A percentile compares a stretch with the other conserved stretches of the same genome.
Conservation (phyloP, 2,113 vertebrate genomes). For the Menidia beryllina region DNA sequence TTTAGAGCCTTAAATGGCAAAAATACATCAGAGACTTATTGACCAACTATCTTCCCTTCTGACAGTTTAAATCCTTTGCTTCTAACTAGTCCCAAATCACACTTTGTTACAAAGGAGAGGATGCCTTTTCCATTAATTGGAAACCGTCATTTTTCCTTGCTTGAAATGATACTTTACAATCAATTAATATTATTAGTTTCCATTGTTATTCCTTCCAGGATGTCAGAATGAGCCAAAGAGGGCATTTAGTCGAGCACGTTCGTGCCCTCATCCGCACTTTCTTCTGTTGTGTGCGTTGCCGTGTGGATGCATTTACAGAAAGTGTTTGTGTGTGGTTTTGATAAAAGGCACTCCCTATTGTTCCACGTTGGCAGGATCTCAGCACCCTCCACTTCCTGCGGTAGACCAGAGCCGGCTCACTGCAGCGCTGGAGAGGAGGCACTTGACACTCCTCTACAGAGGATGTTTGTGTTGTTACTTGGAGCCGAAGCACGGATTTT, state of each 20-base stretch:
- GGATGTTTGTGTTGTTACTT: conserved; percentile 1
- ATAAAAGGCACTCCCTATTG: conserved; percentile 41
- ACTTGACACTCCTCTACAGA: conserved; percentile 16
- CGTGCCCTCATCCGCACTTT: not conserved
- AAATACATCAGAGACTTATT: no score
- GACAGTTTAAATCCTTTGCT: no score
- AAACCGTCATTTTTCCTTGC: no score
- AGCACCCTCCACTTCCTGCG: conserved; percentile 47
- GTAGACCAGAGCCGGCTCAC: conserved; percentile 12
- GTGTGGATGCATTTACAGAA: not conserved
- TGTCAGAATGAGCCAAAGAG: not conserved
- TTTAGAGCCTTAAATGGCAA: no score
- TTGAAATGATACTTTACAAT: no score
- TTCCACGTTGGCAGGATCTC: conserved; percentile 51
- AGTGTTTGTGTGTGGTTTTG: conserved; percentile 9
- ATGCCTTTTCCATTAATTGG: no score
- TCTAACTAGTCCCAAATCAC: no score
- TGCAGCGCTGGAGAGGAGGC: conserved; percentile 13
- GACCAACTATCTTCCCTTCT: no score
- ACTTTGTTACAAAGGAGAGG: no score
- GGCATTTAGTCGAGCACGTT: no score
- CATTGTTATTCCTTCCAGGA: not conserved
- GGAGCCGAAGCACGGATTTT: not conserved
- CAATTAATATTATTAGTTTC: no score
- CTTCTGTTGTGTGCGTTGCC: not conserved